These are phyloP conservation scores for Drosophila tripunctata DNA, from an alignment of 2,888 invertebrate genomes.

Conservation along the genomic window DNA sequence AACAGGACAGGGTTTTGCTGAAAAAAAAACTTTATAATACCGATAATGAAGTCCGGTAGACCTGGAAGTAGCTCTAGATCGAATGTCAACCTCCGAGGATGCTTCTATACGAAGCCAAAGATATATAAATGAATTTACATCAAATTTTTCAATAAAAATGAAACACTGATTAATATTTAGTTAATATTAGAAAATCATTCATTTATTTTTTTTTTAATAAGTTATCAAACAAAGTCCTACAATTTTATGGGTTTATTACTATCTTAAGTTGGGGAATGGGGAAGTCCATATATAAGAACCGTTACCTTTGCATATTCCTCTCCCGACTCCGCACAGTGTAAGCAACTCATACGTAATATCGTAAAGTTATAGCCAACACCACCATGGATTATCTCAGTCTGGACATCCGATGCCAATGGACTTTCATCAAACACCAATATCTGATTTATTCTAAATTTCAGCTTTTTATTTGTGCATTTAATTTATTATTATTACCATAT, in stretches of 20 bases:
- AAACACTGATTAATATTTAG: no score
- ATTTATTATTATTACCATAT: background rate
- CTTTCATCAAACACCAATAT: conserved; percentile 58
- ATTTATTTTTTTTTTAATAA: background rate
- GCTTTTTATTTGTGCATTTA: conserved; percentile 4
- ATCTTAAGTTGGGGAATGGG: background rate
- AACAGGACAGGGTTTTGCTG: no score
- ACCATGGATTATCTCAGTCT: conserved; percentile 33
- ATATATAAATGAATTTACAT: no score
- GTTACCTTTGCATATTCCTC: conserved; percentile 29
- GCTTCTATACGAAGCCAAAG: no score
- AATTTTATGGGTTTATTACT: no score
- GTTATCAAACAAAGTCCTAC: no score
- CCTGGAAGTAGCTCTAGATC: no score
- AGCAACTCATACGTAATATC: conserved; percentile 20
- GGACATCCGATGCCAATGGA: conserved; percentile 5
- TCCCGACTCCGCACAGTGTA: background rate
- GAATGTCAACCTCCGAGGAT: no score
- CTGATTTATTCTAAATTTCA: conserved; percentile 40
- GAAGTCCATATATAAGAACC: conserved; percentile 48
- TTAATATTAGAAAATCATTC: no score
- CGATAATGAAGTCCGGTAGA: no score
- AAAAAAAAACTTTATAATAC: no score
- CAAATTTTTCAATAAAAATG: no score
- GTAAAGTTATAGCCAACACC: conserved; percentile 58